Evolutionary conservation across 2,888 invertebrate genomes (phyloP).

Genomic region (Stenodera caucasica): DNA sequence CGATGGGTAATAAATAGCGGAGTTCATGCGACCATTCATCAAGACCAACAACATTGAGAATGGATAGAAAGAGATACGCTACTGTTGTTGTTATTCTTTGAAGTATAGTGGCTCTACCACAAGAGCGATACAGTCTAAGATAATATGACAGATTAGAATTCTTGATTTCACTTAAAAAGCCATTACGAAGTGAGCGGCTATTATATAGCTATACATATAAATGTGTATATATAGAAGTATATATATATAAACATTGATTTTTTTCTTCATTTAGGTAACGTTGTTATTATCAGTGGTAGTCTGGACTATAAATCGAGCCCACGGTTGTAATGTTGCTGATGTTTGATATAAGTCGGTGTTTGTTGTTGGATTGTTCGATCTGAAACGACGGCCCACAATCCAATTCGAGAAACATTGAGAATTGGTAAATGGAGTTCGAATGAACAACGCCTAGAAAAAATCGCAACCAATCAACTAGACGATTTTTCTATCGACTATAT

Average conservation of each 20-base stretch:
- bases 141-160: constrained; percentile 48
- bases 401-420: background rate
- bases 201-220: too few relatives aligned
- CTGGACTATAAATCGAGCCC: constrained; percentile 45
- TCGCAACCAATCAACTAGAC: background rate
- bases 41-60: constrained; percentile 19
- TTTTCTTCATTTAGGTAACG: constrained; percentile 40
- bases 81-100: constrained; percentile 29
- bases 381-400: constrained; percentile 20
- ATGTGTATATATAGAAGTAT: too few relatives aligned
- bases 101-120: constrained; percentile 5
- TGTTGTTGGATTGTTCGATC: too few relatives aligned
- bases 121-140: constrained; percentile 30
- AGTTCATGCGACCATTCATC: constrained; percentile 41
- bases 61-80: constrained; percentile 36
- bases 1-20: constrained; percentile 38
- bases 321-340: constrained; percentile 35
- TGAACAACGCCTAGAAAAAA: background rate
- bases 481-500: background rate
- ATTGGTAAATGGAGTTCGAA: constrained; percentile 11
- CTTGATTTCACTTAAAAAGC: constrained; percentile 51
- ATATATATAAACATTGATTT: too few relatives aligned
- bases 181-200: constrained; percentile 44
- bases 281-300: constrained; percentile 41
- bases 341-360: constrained; percentile 36